Conservation (phyloP, 2,797 vertebrate genomes). For the Sebastolobus alascanus region DNA sequence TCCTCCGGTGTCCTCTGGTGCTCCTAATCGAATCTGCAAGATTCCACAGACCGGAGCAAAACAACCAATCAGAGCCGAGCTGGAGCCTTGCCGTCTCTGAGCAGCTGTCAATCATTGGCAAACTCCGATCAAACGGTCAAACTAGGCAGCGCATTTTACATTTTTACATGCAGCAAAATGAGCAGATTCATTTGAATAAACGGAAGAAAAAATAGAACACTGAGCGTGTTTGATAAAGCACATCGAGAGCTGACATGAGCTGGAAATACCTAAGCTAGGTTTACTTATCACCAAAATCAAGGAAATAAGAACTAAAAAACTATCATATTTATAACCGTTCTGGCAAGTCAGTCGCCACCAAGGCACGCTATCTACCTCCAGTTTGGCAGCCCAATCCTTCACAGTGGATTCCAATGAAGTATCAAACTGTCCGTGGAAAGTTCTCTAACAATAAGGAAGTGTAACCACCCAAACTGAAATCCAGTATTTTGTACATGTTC, state of each 20-base stretch:
- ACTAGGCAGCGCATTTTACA: not conserved
- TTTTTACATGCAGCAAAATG: not conserved
- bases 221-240: not conserved
- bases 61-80: too few relatives aligned
- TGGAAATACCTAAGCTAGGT: not conserved
- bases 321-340: not conserved
- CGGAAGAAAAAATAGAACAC: not conserved
- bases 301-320: conserved; percentile 9
- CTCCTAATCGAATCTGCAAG: too few relatives aligned
- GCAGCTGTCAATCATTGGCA: too few relatives aligned
- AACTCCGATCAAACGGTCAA: too few relatives aligned
- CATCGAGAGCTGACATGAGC: not conserved
- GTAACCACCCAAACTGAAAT: conserved; percentile 6
- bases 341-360: not conserved
- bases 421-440: not conserved
- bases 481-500: not conserved
- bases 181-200: conserved; percentile 1
- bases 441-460: conserved; percentile 25
- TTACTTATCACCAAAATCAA: conserved; percentile 1
- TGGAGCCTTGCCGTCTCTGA: too few relatives aligned
- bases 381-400: conserved; percentile 8
- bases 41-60: too few relatives aligned
- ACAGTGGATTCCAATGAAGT: not conserved
- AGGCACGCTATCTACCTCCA: not conserved
- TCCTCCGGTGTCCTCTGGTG: too few relatives aligned